These are phyloP conservation scores for Dallia pectoralis DNA, from an alignment of 2,797 vertebrate genomes.

Conservation along the genomic window DNA sequence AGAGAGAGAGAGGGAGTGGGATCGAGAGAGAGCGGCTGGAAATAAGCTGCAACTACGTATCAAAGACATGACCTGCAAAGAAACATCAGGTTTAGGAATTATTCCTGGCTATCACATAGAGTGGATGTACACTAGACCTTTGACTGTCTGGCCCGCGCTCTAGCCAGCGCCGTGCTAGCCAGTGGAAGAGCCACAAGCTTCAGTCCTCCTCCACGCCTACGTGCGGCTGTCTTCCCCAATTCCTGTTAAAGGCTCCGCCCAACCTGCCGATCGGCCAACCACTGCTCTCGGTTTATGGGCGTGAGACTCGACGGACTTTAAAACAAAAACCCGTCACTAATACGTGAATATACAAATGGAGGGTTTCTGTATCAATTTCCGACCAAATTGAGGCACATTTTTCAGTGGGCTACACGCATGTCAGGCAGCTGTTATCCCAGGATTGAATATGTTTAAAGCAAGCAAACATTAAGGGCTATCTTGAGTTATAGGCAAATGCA, in stretches of 20 bases:
- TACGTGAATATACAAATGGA: not conserved
- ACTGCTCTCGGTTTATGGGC: not conserved
- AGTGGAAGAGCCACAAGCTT: not conserved
- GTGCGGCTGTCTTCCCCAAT: not conserved
- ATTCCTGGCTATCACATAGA: slow-evolving; percentile 18
- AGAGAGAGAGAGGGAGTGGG: no score
- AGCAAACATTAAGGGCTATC: not conserved
- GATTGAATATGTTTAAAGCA: not conserved
- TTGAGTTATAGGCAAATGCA: not conserved
- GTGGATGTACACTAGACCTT: slow-evolving; percentile 5
- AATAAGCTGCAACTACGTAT: slow-evolving; percentile 36
- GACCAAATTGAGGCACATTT: not conserved
- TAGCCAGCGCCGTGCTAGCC: not conserved
- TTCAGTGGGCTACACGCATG: not conserved
- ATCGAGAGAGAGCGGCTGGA: not conserved
- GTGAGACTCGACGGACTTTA: not conserved
- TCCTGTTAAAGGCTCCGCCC: not conserved
- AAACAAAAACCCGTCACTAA: not conserved
- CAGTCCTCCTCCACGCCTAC: not conserved
- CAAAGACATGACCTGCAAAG: slow-evolving; percentile 28
- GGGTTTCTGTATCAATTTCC: not conserved
- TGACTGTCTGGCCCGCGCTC: not conserved
- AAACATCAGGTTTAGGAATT: slow-evolving; percentile 20
- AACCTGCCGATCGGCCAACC: not conserved
- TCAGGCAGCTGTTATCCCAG: not conserved